Base-by-base conservation (phyloP, 2,113 vertebrate species). In the Peucedramus taeniatus region DNA sequence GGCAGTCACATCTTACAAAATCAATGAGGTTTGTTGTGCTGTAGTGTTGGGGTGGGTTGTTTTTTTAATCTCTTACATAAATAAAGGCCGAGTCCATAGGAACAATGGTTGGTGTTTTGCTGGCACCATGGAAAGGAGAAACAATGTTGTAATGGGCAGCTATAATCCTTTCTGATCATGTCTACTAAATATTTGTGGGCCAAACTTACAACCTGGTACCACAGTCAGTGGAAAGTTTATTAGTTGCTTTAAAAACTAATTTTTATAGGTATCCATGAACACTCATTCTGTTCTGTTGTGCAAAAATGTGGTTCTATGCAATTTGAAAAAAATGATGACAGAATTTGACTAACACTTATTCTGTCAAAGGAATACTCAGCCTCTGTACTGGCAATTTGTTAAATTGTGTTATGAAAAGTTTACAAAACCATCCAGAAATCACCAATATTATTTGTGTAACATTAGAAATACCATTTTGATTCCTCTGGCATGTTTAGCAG, bases 21-120 rank as follows among this genome's bases (percentile, higher is more conserved):
- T 92, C 96, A 65, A 61, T 89, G 91, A 82, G 19, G n/a, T 90
- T 86, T 88, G 56, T 95, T 84, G 61, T 90, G 57, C 54, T 83
- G 15, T 27, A 23, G 22, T 21, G n/a, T 65, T 69, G 69, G 31
- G 42, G 31, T 79, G 24, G 17, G 1, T 4, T 16, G 21, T 9
- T 72, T 77, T 39, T 40, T 22, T 12, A 27, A 21, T 59, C 13
- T 49, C 53, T 75, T 76, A 10, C 23, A 4, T 39, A 65, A 71
- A 44, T 49, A 56, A 82, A 79, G 20, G 12, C 20, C n/a, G 30
- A 64, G 8, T 51, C 61, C 33, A 7, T 37, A n/a, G 27, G 56
- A 91, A 59, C 9, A 11, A 1, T 14, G 18, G 40, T 9, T 71
- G 74, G 37, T 42, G 22, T 50, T 83, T 70, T 72, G 54, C 54